Evolutionary conservation across 2,797 vertebrate genomes (phyloP), one percentile per base, ranked within the genome.

Genomic region (Pangasius mekongensis): DNA sequence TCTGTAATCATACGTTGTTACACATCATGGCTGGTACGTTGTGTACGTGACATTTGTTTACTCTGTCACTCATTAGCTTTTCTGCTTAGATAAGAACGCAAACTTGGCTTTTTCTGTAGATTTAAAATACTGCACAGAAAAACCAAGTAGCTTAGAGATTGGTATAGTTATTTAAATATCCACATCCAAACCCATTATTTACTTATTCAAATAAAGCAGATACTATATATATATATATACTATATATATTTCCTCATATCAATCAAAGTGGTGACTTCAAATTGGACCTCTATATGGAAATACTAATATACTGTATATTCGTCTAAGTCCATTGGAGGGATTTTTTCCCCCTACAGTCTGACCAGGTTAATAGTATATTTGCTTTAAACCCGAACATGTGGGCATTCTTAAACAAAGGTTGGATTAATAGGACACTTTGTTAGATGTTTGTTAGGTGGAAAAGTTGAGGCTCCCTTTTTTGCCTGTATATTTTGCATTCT

Each of bases 61-160:
- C 54, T 56, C 84, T 58, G 67, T 60, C 36, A 85, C 36, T 74
- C 1, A 76, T 85, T 74, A 85, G 84, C 67, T 85, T 58, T 54
- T n/a, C 67, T 39, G 84, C 33, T n/a, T 43, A 60, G 22, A 85
- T 85, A 85, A 76, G 69, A 85, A 39, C 30, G 8, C 52, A n/a
- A 20, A 5, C 84, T 43, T 58, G 36, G 5, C 3, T 85, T 47
- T 14, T 74, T 20, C 7, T 27, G 1, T 14, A 27, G 33, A 33
- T 36, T 60, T 33, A 3, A 33, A 80, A 33, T 14, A 56, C 52
- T 6, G 2, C 43, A 30, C n/a, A 7, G 30, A 39, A 49, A 6
- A 83, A 69, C 6, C 11, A 43, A 62, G 22, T 27, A 82, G 10
- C 56, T 62, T 27, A 8, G 9, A 62, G 13, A 58, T 20, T 0